Percentiles rank a stretch among this genome's conserved stretches.
Evolutionary conservation across 2,888 invertebrate genomes (phyloP).

Genomic region (Ormyrus nitidulus): DNA sequence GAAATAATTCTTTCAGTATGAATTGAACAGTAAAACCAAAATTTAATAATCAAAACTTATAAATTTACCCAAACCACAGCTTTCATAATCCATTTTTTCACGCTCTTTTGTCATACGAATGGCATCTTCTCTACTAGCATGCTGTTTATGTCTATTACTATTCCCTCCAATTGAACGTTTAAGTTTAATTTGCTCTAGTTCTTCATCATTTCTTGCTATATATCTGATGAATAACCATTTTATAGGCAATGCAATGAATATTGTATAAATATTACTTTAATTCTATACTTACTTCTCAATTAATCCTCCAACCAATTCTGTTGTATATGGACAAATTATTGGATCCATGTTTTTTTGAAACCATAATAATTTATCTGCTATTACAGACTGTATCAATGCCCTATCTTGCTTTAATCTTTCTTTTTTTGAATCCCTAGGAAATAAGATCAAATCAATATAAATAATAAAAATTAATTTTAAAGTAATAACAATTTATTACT

Average conservation of each 20-base stretch:
- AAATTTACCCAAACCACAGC: constrained; percentile 81
- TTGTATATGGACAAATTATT: constrained; percentile 78
- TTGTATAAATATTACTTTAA: background rate
- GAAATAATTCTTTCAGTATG: background rate
- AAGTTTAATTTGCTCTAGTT: constrained; percentile 85
- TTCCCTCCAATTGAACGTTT: constrained; percentile 88
- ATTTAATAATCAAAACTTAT: background rate
- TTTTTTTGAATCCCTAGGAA: constrained; percentile 77
- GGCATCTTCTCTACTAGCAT: constrained; percentile 87
- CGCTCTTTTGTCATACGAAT: constrained; percentile 86
- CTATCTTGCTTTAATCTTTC: constrained; percentile 81
- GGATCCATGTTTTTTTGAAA: constrained; percentile 82
- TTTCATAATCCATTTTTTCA: constrained; percentile 85
- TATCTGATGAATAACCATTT: constrained; percentile 73
- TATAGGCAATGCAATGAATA: constrained; percentile 6
- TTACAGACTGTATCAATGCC: constrained; percentile 83
- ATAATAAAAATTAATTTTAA: background rate
- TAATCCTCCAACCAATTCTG: constrained; percentile 79
- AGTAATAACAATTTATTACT: constrained; percentile 69
- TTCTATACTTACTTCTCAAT: constrained; percentile 77
- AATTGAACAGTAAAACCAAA: constrained; percentile 2
- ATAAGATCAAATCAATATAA: constrained; percentile 29
- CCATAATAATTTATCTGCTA: constrained; percentile 88
- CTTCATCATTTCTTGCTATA: constrained; percentile 83
- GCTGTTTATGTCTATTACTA: constrained; percentile 81